phyloP scores from a whole-genome alignment of 2,113 vertebrate species.

The Carassius gibelio region DNA sequence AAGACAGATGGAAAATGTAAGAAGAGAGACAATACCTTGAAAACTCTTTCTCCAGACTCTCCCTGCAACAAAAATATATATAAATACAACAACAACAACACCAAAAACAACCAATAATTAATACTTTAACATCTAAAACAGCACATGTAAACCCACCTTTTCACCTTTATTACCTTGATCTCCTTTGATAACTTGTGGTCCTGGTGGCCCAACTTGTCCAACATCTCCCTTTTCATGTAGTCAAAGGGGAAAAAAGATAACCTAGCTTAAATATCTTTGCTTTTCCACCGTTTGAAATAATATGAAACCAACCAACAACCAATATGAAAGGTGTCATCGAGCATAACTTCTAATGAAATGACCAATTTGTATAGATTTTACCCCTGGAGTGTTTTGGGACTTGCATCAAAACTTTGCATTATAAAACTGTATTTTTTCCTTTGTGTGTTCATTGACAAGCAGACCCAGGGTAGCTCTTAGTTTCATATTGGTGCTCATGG shows the following conservation, averaged over 20 bases:
- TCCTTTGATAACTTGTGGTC: constrained; percentile 80
- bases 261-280: background rate
- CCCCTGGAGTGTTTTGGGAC: constrained; percentile 6
- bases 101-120: background rate
- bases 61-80: constrained; percentile 70
- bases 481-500: constrained; percentile 37
- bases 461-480: constrained; percentile 58
- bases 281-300: background rate
- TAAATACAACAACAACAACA: background rate
- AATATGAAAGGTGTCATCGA: background rate
- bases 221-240: constrained; percentile 76
- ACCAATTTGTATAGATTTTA: background rate
- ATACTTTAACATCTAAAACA: background rate
- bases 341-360: constrained; percentile 25
- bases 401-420: background rate
- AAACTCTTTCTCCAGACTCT: too few species aligned
- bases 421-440: constrained; percentile 47
- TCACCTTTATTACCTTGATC: constrained; percentile 82
- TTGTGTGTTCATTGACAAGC: constrained; percentile 56
- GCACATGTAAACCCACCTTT: constrained; percentile 74
- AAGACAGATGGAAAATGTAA: background rate
- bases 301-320: background rate
- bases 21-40: constrained; percentile 63
- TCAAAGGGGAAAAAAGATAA: background rate
- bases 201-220: constrained; percentile 76